phyloP scores from a whole-genome alignment of 2,113 vertebrate genomes.

The Heliornis fulica region DNA sequence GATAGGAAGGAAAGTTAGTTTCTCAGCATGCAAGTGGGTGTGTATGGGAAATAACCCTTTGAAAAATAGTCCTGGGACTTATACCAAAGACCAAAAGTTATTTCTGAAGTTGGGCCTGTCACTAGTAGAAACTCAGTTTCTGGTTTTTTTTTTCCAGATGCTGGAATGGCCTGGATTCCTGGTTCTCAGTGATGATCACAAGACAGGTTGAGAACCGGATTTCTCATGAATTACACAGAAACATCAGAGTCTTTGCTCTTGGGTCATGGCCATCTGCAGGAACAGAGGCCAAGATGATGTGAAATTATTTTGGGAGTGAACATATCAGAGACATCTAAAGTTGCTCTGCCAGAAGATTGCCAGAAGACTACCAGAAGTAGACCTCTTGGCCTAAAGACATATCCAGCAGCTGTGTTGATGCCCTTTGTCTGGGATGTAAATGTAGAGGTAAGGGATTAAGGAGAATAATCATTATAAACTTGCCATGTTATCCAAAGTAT shows the following conservation, averaged over 20 bases:
- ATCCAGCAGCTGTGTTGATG: neutral
- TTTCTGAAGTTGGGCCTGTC: neutral
- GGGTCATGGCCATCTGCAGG: neutral
- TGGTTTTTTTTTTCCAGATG: neutral
- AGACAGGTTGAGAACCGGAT: neutral
- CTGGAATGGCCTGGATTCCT: neutral
- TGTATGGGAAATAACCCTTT: neutral
- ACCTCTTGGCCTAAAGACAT: neutral
- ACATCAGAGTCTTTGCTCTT: neutral
- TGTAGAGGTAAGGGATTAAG: neutral
- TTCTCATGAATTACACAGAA: neutral
- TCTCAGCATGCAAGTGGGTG: constrained; percentile 18
- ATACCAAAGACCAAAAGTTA: neutral
- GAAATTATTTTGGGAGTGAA: neutral
- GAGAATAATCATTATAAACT: neutral
- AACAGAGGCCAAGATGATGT: neutral
- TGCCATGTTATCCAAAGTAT: neutral
- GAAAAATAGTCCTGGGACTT: neutral
- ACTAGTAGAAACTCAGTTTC: neutral
- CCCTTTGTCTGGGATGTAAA: neutral
- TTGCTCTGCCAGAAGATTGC: neutral
- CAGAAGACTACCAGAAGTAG: neutral
- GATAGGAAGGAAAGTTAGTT: constrained; percentile 3
- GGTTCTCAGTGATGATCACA: neutral
- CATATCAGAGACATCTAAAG: neutral